Evolutionary conservation across 2,888 invertebrate species (phyloP), one percentile per base, ranked within the genome.

Genomic region (Sphaerophoria taeniata): DNA sequence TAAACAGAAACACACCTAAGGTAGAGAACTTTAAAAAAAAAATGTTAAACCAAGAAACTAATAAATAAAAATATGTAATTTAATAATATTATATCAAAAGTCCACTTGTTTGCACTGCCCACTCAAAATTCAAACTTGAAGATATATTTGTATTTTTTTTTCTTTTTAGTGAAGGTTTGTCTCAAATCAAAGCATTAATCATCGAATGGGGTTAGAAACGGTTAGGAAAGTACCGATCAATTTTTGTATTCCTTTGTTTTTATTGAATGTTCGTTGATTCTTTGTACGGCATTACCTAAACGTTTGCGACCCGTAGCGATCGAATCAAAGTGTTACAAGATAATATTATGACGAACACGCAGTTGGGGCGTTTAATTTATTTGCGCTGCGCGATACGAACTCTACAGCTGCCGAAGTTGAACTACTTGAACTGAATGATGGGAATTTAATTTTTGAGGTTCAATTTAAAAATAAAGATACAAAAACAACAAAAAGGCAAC

Each of bases 361-460:
- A 55, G 36, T 56, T 45, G 51, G 67, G 71, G 53, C 49, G 76
- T 58, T 73, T 39, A 24, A 24, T n/a, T 43, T n/a, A 12, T 53
- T 65, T 63, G 72, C 73, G 69, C 63, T 77, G 70, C 55, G 76
- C 79, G 84, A 84, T 76, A 84, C 61, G 72, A 73, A 85, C 81
- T 56, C 76, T 39, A 69, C 80, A 77, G 85, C 85, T 77, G 76
- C 81, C 45, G 67, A 65, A 81, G 63, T 77, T 81, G 70, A 81
- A 85, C 85, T 85, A 73, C 51, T 76, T 77, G 72, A 81, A 81
- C 76, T 70, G 71, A 76, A 65, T 45, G 85, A 76, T 70, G 80
- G 63, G 81, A 81, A 85, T 77, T 73, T 60, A 69, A 85, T 69
- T 80, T 85, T 81, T 81, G 75, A 85, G 75, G 76, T 85, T 85